Evolutionary conservation across 2,888 invertebrate species (phyloP).

Genomic region (Oscheius onirici): DNA sequence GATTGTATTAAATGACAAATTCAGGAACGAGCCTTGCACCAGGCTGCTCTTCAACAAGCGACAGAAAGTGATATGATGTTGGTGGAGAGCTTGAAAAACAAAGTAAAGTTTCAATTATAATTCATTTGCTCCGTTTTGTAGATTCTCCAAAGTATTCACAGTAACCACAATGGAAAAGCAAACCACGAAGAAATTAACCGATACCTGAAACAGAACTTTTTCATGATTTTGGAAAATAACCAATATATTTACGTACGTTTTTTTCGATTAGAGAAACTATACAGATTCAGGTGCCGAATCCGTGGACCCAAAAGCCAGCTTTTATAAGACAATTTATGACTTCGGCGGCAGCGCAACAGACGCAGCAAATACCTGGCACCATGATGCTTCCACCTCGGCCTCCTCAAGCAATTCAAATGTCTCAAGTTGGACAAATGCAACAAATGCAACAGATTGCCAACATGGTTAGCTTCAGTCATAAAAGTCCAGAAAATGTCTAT

Average conservation of each 20-base stretch:
- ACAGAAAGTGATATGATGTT: constrained; percentile 5
- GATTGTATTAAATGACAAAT: background rate
- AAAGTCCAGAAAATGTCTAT: no score
- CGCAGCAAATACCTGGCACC: background rate
- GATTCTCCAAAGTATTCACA: constrained; percentile 14
- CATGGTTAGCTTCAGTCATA: background rate
- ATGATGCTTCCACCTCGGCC: constrained; percentile 21
- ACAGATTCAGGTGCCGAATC: constrained; percentile 15
- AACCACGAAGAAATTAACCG: constrained; percentile 9
- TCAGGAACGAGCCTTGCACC: constrained; percentile 21
- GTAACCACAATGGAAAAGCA: constrained; percentile 21
- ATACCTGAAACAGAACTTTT: constrained; percentile 13
- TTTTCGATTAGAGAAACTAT: no score
- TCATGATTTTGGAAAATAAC: constrained; percentile 27
- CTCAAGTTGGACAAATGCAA: background rate
- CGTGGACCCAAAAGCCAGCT: constrained; percentile 1
- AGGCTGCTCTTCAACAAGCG: constrained; percentile 15
- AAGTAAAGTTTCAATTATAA: background rate
- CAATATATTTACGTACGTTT: constrained; percentile 20
- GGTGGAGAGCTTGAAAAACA: background rate
- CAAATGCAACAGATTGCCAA: background rate
- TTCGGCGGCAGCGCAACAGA: constrained; percentile 1
- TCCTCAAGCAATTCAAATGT: constrained; percentile 2
- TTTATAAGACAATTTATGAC: constrained; percentile 11
- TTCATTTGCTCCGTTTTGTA: background rate